phyloP scores from a whole-genome alignment of 2,888 invertebrate species.

The Entomobrya multifasciata region DNA sequence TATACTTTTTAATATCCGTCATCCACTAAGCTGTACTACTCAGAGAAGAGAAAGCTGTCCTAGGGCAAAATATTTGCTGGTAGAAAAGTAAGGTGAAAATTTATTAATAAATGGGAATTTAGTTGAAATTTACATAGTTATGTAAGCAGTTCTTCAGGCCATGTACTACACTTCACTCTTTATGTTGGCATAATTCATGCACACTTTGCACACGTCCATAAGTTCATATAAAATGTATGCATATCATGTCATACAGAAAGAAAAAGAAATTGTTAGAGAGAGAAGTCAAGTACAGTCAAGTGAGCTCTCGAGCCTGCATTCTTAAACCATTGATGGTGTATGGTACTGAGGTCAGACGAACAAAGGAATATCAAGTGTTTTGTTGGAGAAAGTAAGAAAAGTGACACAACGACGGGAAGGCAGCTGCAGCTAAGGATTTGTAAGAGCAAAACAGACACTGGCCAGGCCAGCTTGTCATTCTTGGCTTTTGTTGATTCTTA shows the following conservation, averaged over 20 bases:
- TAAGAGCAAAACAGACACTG: too few species aligned
- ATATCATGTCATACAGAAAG: neutral
- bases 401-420: neutral
- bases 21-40: too few species aligned
- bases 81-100: constrained; percentile 20
- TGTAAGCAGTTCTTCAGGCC: too few species aligned
- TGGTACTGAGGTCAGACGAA: neutral
- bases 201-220: too few species aligned
- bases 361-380: constrained; percentile 1
- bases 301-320: neutral
- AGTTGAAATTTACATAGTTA: too few species aligned
- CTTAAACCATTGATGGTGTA: neutral
- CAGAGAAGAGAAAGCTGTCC: too few species aligned
- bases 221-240: neutral
- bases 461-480: too few species aligned
- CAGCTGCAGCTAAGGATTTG: neutral
- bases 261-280: neutral
- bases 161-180: too few species aligned
- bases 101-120: constrained; percentile 51
- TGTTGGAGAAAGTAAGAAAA: constrained; percentile 11
- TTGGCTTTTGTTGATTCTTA: too few species aligned
- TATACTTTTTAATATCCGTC: too few species aligned
- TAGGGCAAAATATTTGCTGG: neutral
- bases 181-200: constrained; percentile 20
- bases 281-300: constrained; percentile 19